Conservation (phyloP, 30 jellyfish, hydroid and myxozoan genomes). For the Pelagia noctiluca region DNA sequence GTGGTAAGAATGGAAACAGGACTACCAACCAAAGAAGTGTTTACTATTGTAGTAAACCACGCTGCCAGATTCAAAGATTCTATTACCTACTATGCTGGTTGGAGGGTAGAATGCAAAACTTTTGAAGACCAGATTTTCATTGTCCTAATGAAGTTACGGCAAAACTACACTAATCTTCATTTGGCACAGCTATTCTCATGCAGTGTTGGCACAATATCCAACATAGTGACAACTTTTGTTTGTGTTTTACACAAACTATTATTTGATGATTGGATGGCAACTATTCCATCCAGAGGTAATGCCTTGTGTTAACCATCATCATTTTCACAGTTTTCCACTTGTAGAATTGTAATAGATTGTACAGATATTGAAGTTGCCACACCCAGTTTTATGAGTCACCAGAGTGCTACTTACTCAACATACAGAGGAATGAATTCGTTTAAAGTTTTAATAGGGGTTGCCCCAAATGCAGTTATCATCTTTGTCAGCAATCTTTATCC, state of each 20-base stretch:
- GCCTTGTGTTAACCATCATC: no score
- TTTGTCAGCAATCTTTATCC: conserved; percentile 68
- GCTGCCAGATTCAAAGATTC: not conserved
- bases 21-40: conserved; percentile 21
- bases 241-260: conserved; percentile 15
- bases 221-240: conserved; percentile 13
- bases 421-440: conserved; percentile 36
- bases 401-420: conserved; percentile 12
- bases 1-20: conserved; percentile 46
- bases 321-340: conserved; percentile 36
- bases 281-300: conserved; percentile 33
- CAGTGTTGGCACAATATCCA: conserved; percentile 46
- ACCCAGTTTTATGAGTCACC: not conserved
- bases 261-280: conserved; percentile 12
- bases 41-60: not conserved
- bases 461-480: conserved; percentile 42
- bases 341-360: conserved; percentile 43
- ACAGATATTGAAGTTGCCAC: conserved; percentile 32
- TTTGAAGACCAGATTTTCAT: conserved; percentile 35
- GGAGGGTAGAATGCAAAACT: conserved; percentile 15
- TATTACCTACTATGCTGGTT: conserved; percentile 13
- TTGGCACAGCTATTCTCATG: conserved; percentile 36
- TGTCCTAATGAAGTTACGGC: conserved; percentile 36
- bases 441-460: conserved; percentile 42
- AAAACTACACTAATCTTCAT: conserved; percentile 45